Evolutionary conservation across 2,797 vertebrate species (phyloP).

Genomic region (Chloroceryle inda): DNA sequence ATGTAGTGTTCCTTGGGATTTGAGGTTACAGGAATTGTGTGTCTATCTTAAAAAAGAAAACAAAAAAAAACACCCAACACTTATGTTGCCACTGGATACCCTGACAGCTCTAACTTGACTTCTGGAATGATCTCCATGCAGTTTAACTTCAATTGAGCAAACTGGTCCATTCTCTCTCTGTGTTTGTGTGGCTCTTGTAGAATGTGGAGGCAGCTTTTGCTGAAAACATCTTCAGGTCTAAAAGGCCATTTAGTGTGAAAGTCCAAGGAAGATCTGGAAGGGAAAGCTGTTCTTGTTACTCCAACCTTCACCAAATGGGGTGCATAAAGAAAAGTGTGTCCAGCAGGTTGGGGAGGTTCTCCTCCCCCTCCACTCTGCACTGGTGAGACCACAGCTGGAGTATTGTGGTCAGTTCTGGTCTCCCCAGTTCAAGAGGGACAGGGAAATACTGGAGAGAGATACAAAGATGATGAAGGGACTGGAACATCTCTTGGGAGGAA

Average conservation of each 20-base stretch:
- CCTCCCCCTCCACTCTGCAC: no score
- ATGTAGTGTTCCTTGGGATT: neutral
- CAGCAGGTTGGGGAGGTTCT: no score
- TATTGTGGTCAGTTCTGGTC: no score
- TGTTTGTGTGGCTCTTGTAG: neutral
- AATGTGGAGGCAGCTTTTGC: neutral
- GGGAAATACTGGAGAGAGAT: no score
- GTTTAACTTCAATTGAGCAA: neutral
- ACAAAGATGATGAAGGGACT: no score
- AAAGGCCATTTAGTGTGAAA: neutral
- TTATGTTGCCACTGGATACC: neutral
- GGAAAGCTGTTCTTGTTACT: neutral
- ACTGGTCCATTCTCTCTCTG: neutral
- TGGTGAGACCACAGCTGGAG: no score
- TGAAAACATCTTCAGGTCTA: neutral
- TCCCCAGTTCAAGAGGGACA: no score
- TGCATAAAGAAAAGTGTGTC: no score
- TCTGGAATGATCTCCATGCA: no score
- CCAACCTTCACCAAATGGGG: neutral
- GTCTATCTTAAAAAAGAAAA: neutral
- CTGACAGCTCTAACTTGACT: neutral
- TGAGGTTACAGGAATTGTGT: neutral
- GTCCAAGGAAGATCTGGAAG: neutral
- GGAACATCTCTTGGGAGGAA: no score
- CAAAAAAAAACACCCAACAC: rapidly evolving